A percentile compares a stretch with the other conserved stretches of the same genome.
Conservation (phyloP, 2,797 vertebrate genomes). For the Pantherophis vulpinus region DNA sequence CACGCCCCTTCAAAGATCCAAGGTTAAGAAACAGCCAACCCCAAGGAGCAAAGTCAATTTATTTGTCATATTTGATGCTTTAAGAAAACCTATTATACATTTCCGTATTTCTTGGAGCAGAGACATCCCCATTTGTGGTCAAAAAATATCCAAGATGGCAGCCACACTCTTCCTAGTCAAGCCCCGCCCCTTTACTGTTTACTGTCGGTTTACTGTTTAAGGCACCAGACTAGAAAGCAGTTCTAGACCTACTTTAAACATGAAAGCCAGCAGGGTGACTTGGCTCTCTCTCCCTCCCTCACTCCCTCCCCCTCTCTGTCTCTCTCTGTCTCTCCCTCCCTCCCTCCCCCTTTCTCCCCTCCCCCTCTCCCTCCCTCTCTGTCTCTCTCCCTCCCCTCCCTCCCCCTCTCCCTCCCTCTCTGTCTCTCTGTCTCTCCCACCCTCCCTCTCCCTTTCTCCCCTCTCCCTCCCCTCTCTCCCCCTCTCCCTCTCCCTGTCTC, state of each 20-base stretch:
- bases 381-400: accelerated
- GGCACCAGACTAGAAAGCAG: too few species aligned
- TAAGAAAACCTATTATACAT: not conserved
- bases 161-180: not conserved
- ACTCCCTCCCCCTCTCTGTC: not conserved
- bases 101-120: not conserved
- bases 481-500: accelerated
- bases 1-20: too few species aligned
- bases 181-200: not conserved
- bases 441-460: accelerated
- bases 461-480: accelerated
- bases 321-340: accelerated
- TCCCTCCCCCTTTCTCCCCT: not conserved
- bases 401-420: accelerated
- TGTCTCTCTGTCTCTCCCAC: too few species aligned
- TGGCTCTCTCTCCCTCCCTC: too few species aligned
- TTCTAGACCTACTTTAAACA: too few species aligned
- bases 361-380: too few species aligned
- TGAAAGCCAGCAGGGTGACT: too few species aligned
- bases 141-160: not conserved
- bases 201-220: too few species aligned
- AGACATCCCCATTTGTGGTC: not conserved
- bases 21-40: not conserved
- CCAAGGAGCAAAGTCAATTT: not conserved
- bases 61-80: not conserved